Evolutionary conservation across 2,888 invertebrate species (phyloP), one percentile per base, ranked within the genome.

Genomic region (Drosophila meridionalis): DNA sequence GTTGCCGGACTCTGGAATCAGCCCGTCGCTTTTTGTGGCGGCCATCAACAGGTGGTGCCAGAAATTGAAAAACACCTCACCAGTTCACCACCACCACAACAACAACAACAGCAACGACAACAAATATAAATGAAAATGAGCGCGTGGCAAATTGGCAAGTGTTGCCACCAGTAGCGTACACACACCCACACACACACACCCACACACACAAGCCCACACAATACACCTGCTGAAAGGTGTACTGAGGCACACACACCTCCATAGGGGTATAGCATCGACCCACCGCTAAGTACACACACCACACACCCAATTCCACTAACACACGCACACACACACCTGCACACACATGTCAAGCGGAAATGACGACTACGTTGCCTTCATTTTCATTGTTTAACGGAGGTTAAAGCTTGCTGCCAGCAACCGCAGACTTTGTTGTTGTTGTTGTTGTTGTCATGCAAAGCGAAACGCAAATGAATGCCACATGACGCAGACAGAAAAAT

Each of bases 401-500:
- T 76, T 80, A 66, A 86, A 86, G 76, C 86, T 69, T 68, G 70
- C 78, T 74, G 73, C 72, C 63, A 77, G 59, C 60, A 63, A 78
- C 75, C 79, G 78, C 79, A 76, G 80, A 78, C 76, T 60, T 72
- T 72, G 52, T 36, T 60, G 40, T 53, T 56, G 40, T 47, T 56
- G 20, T 48, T 74, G 63, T 52, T 73, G 55, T 59, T 59, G 74
- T 64, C 63, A 38, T 59, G 55, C 36, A 57, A 70, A 76, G 69
- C 68, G 69, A 82, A 80, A 73, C 74, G 61, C 69, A 80, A 86
- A 82, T 84, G 87, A 84, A 85, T 85, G 78, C 84, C 73, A 74
- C 87, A 82, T 86, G 85, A 88, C 84, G 85, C 74, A 88, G 85
- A 88, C 81, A 81, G 57, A 80, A 80, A 80, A 65, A 78, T 78